Percentiles rank a stretch among this genome's conserved stretches.
phyloP scores from a whole-genome alignment of 2,888 invertebrate species.

The Leptopilina drosophilae region DNA sequence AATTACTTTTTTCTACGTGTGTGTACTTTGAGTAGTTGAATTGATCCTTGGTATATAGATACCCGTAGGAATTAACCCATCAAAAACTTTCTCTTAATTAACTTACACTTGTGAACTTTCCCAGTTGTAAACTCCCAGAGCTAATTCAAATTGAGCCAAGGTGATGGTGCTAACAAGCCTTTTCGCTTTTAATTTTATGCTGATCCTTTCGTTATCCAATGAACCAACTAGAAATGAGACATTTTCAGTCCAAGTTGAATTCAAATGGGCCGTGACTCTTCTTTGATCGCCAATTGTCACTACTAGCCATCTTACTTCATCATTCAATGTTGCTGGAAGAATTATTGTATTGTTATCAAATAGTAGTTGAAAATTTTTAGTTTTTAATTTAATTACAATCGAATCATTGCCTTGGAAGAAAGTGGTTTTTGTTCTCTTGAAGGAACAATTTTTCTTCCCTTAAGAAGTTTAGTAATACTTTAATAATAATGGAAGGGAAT shows the following conservation, averaged over 20 bases:
- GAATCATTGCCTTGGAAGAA: too few relatives aligned
- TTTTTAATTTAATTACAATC: too few relatives aligned
- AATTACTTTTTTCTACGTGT: background rate
- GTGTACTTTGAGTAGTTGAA: background rate
- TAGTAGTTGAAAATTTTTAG: too few relatives aligned
- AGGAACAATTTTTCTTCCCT: too few relatives aligned
- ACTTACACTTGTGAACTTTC: constrained; percentile 75
- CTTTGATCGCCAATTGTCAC: constrained; percentile 77
- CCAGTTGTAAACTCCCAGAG: constrained; percentile 77
- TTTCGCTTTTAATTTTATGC: constrained; percentile 78
- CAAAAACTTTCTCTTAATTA: constrained; percentile 12
- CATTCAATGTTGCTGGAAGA: constrained; percentile 61
- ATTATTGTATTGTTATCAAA: background rate
- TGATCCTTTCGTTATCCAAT: constrained; percentile 76
- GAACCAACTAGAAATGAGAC: constrained; percentile 78
- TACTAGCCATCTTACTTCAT: constrained; percentile 77
- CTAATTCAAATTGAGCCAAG: constrained; percentile 76
- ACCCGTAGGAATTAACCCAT: background rate
- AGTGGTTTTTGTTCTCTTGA: too few relatives aligned
- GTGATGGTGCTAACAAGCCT: constrained; percentile 78
- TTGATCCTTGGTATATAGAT: background rate
- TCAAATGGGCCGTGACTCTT: constrained; percentile 74
- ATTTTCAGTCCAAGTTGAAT: constrained; percentile 77
- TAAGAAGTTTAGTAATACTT: background rate
- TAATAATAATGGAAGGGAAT: background rate